phyloP scores from a whole-genome alignment of 2,797 vertebrate species.

The Aulostomus chinensis region DNA sequence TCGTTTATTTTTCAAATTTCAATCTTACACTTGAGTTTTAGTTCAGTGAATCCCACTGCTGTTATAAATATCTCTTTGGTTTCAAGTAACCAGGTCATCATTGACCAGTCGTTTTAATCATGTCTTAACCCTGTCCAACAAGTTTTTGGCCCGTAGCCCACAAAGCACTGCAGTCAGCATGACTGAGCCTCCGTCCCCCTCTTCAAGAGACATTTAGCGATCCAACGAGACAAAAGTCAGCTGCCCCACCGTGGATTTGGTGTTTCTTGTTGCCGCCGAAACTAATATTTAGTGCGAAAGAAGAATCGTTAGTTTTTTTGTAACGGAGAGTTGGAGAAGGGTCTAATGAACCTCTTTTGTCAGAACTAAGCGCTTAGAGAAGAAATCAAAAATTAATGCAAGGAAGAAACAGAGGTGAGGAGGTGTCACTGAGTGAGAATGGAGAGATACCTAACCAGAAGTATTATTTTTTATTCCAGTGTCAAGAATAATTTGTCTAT shows the following conservation, averaged over 20 bases:
- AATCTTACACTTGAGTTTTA: background rate
- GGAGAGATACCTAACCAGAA: no score
- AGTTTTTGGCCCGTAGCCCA: background rate
- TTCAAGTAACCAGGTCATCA: background rate
- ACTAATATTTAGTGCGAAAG: background rate
- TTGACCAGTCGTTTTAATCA: background rate
- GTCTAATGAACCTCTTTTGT: background rate
- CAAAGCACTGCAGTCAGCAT: conserved; percentile 10
- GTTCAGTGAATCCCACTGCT: background rate
- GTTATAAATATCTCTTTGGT: background rate
- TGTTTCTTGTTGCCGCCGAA: background rate
- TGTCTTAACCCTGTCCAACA: background rate
- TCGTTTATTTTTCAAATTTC: background rate
- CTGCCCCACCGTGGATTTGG: background rate
- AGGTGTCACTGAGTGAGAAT: no score
- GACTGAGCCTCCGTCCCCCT: conserved; percentile 13
- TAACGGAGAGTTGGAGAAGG: background rate
- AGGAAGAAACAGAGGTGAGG: background rate
- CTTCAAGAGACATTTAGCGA: background rate
- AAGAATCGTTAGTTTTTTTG: background rate
- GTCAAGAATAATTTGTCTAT: no score
- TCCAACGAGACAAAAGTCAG: background rate
- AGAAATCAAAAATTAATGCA: background rate
- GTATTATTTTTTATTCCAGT: no score
- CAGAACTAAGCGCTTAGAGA: background rate